Conservation (phyloP, 2,888 invertebrate species). For the Tetropium fuscum region DNA sequence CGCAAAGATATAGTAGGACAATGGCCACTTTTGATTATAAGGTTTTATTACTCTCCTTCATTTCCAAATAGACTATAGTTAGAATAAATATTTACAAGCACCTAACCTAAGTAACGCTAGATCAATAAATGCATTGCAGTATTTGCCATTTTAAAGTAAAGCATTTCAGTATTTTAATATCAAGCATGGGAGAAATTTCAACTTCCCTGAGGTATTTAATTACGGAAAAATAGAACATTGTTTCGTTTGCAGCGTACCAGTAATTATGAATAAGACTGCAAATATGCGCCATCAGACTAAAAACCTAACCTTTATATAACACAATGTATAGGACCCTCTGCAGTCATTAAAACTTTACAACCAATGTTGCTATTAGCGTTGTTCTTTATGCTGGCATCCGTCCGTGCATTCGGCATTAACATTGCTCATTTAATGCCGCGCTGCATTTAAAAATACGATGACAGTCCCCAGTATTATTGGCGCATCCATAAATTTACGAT, state of each 20-base stretch:
- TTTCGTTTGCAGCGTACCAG: constrained; percentile 16
- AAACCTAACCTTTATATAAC: constrained; percentile 46
- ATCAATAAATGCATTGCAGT: too few species aligned
- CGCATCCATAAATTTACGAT: constrained; percentile 59
- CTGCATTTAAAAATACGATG: constrained; percentile 58
- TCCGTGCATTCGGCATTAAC: constrained; percentile 57
- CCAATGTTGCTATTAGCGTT: constrained; percentile 59
- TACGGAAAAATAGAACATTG: constrained; percentile 19
- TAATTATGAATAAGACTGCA: constrained; percentile 42
- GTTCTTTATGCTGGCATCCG: constrained; percentile 56
- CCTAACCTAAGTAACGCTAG: too few species aligned
- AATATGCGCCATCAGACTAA: constrained; percentile 36
- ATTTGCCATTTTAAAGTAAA: too few species aligned
- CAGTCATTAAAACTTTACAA: constrained; percentile 59
- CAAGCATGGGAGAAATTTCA: too few species aligned
- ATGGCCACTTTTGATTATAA: too few species aligned
- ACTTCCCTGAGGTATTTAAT: constrained; percentile 14
- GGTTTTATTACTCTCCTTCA: too few species aligned
- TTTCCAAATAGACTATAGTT: too few species aligned
- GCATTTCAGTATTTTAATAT: too few species aligned
- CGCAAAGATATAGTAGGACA: too few species aligned
- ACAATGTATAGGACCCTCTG: constrained; percentile 47
- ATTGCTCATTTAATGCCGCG: constrained; percentile 60
- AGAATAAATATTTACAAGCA: too few species aligned
- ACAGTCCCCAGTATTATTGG: constrained; percentile 59